Evolutionary conservation across 2,797 vertebrate species (phyloP), one percentile per base, ranked within the genome.

Genomic region (Synaphobranchus kaupii): DNA sequence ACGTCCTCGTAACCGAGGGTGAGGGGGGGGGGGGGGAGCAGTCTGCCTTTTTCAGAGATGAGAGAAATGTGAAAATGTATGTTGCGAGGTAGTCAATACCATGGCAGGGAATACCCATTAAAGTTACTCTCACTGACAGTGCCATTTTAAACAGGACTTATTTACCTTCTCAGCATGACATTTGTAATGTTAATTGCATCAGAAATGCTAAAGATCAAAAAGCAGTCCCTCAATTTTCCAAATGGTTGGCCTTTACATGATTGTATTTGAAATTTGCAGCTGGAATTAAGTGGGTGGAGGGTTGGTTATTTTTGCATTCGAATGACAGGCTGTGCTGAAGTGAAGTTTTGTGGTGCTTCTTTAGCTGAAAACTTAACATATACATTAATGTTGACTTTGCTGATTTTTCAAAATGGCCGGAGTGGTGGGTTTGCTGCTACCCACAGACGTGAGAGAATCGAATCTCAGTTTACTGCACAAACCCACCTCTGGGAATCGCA

Each of bases 191-290:
- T 12, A 28, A n/a, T n/a, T 31, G 1, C 39, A 44, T 83, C 48
- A 83, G 12, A n/a, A 44, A 54, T 83, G 28, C 50, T 25, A n/a
- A 54, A 83, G 50, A 83, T 28, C 81, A 52, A 54, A 54, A 83
- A 83, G 48, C 25, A 28, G 81, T 9, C n/a, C 44, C 50, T 83
- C 31, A 83, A 25, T 83, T 47, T 3, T 52, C 1, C 66, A 34
- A 71, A 28, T 71, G 66, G 28, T 15, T 71, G 28, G 10, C 66
- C 2, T 31, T 71, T 71, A 10, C 12, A 3, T 13, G 28, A 13
- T 9, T 39, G 68, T 34, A 15, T 9, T 10, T 34, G 9, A 73
- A 34, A 34, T 3, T 34, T 34, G 15, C 68, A 3, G 28, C 31
- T 12, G 28, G 25, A 66, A n/a, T 66, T 7, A 66, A n/a, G 60